These are phyloP conservation scores for Echeneis naucrates DNA, from an alignment of 2,797 vertebrate species.

Conservation along the genomic window DNA sequence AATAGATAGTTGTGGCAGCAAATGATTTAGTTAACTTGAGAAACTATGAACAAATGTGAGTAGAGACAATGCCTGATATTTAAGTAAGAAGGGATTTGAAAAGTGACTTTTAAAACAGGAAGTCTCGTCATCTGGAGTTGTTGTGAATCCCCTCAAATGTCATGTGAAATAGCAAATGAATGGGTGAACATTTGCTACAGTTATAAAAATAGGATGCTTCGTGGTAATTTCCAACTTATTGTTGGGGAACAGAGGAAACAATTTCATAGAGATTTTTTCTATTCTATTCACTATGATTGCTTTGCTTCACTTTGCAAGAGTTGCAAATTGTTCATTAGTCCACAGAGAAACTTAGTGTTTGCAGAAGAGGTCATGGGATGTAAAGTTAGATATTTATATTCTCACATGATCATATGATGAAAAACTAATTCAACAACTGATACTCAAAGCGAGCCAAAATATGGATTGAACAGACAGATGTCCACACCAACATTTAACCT, in stretches of 20 bases:
- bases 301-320: background rate
- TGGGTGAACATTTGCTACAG: background rate
- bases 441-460: background rate
- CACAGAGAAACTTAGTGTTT: background rate
- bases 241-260: background rate
- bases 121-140: background rate
- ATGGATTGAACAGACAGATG: background rate
- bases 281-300: background rate
- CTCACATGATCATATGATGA: background rate
- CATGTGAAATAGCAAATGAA: background rate
- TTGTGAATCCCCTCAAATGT: conserved; percentile 2
- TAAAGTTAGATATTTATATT: background rate
- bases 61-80: background rate
- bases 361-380: background rate
- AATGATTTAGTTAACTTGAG: background rate
- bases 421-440: background rate
- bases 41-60: background rate
- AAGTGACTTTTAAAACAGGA: background rate
- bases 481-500: too few species aligned
- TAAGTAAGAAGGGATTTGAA: background rate
- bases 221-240: background rate
- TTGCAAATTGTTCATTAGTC: background rate
- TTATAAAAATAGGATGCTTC: background rate
- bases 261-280: background rate
- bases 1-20: background rate